These are phyloP conservation scores for Iselma pallidipennis DNA, from an alignment of 2,888 invertebrate genomes.

Conservation along the genomic window DNA sequence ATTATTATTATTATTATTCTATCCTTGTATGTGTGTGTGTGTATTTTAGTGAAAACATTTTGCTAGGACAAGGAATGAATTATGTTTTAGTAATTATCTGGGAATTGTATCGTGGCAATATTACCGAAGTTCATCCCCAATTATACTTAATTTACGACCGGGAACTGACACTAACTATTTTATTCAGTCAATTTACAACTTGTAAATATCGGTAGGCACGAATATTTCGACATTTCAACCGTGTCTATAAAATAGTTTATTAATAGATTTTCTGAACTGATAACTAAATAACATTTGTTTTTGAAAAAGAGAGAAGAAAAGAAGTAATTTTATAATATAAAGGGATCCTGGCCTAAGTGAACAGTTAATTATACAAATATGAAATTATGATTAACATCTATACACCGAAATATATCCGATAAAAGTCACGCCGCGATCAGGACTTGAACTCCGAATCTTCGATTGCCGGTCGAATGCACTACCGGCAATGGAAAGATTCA, in stretches of 20 bases:
- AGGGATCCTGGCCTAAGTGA: too few relatives aligned
- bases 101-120: constrained; percentile 39
- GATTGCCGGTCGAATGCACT: too few relatives aligned
- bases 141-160: constrained; percentile 50
- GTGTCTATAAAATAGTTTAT: not conserved
- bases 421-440: too few relatives aligned
- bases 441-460: too few relatives aligned
- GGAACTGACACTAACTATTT: constrained; percentile 49
- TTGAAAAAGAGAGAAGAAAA: too few relatives aligned
- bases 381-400: too few relatives aligned
- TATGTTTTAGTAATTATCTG: constrained; percentile 49
- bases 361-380: too few relatives aligned
- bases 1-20: not conserved
- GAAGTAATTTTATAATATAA: too few relatives aligned
- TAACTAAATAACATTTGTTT: too few relatives aligned
- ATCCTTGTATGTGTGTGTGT: not conserved
- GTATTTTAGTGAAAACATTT: not conserved
- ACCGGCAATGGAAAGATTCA: too few relatives aligned
- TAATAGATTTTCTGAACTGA: not conserved
- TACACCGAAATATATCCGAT: too few relatives aligned
- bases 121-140: constrained; percentile 52
- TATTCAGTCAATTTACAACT: constrained; percentile 48
- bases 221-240: constrained; percentile 32
- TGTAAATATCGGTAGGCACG: constrained; percentile 51
- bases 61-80: constrained; percentile 36